Conservation (phyloP, 2,888 invertebrate species). For the Aphodius sticticus region DNA sequence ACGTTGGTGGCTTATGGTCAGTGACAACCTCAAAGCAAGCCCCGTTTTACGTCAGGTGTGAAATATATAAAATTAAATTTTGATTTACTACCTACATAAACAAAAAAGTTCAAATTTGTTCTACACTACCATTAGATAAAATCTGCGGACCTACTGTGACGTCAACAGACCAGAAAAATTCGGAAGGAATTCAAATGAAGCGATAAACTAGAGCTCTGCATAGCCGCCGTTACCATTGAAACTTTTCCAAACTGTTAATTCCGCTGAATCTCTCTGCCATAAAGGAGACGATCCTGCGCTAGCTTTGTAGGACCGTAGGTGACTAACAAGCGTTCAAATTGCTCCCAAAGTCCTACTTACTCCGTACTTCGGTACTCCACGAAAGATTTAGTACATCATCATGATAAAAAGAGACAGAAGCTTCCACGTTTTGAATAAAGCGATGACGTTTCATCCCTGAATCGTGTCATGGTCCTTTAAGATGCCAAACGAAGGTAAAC, state of each 20-base stretch:
- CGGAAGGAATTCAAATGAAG: background rate
- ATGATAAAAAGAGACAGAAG: background rate
- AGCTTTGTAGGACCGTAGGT: background rate
- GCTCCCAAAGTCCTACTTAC: background rate
- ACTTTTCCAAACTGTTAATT: constrained; percentile 4
- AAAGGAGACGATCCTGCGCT: background rate
- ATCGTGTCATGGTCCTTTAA: too few species aligned
- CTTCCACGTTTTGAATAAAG: too few species aligned
- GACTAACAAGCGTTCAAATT: background rate
- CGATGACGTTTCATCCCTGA: background rate
- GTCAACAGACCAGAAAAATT: background rate
- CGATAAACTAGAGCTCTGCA: background rate
- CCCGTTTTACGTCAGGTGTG: too few species aligned
- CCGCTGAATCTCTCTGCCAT: background rate
- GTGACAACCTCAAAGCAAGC: too few species aligned
- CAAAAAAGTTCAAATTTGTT: too few species aligned
- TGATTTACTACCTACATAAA: too few species aligned
- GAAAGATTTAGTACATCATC: background rate
- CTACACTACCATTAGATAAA: background rate
- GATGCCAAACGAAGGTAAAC: too few species aligned
- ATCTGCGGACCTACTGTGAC: background rate
- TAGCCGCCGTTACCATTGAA: background rate
- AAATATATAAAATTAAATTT: too few species aligned
- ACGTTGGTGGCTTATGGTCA: too few species aligned
- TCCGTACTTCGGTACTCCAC: background rate